Evolutionary conservation across 2,113 vertebrate genomes (phyloP).

Genomic region (Garra rufa): DNA sequence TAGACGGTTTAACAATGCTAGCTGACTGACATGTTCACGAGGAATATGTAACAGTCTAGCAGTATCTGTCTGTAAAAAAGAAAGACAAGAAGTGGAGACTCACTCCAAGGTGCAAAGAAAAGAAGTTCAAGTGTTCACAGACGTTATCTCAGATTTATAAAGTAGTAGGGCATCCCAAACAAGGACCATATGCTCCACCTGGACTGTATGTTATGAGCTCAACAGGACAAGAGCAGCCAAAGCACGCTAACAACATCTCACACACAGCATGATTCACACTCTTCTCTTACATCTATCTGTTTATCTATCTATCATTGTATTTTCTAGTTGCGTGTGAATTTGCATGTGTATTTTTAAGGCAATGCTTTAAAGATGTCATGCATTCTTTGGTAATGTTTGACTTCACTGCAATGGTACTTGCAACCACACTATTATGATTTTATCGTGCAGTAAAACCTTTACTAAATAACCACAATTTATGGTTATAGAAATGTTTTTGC

Average conservation of each 20-base stretch:
- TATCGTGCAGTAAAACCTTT: neutral
- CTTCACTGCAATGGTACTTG: neutral
- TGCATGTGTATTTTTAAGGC: neutral
- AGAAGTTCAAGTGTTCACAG: constrained; percentile 34
- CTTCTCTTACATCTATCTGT: neutral
- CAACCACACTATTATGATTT: neutral
- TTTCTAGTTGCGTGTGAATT: neutral
- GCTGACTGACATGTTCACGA: neutral
- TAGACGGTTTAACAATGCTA: neutral
- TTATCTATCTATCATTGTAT: neutral
- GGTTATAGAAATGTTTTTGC: neutral
- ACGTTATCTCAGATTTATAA: constrained; percentile 41
- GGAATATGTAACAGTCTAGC: neutral
- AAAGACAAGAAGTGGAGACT: neutral
- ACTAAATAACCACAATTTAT: neutral
- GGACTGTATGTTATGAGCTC: constrained; percentile 17
- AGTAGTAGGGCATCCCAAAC: constrained; percentile 39
- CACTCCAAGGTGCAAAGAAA: constrained; percentile 32
- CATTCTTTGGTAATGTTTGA: neutral
- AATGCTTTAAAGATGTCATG: neutral
- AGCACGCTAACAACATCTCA: constrained; percentile 2
- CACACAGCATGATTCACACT: too few relatives aligned
- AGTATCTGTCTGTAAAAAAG: constrained; percentile 6
- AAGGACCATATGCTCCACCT: constrained; percentile 48
- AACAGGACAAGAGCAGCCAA: constrained; percentile 2